Evolutionary conservation across 2,113 vertebrate species (phyloP).

Genomic region (Semicossyphus pulcher): DNA sequence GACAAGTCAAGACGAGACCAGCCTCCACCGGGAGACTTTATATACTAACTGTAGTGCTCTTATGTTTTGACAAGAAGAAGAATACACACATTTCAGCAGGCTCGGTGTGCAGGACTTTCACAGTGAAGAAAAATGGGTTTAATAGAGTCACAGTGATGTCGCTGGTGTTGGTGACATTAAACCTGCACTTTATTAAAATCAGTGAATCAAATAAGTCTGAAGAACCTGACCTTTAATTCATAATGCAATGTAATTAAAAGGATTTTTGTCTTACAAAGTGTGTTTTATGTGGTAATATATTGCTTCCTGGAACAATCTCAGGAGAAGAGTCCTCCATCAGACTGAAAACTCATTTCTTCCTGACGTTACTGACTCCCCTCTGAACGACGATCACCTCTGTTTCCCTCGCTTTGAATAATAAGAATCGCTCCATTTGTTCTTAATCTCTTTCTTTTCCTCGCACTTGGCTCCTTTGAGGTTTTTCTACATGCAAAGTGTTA

Average conservation of each 20-base stretch:
- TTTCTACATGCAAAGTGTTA: background rate
- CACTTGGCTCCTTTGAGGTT: background rate
- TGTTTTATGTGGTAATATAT: conserved; percentile 5
- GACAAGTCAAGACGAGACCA: background rate
- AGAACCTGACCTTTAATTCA: background rate
- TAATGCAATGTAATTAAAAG: conserved; percentile 8
- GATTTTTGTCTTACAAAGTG: background rate
- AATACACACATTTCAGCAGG: background rate
- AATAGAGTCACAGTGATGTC: conserved; percentile 5
- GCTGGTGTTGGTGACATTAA: background rate
- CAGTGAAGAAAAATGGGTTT: conserved; percentile 23
- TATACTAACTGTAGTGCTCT: background rate
- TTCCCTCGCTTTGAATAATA: conserved; percentile 15
- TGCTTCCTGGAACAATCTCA: background rate
- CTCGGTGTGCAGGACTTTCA: background rate
- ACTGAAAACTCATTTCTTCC: conserved; percentile 37
- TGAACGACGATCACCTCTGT: conserved; percentile 12
- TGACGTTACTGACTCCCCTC: conserved; percentile 7
- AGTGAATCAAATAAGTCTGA: conserved; percentile 10
- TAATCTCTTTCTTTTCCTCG: conserved; percentile 1
- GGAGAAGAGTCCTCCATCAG: conserved; percentile 29
- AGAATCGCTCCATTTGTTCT: background rate
- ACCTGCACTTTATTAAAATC: conserved; percentile 25
- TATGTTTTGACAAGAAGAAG: background rate
- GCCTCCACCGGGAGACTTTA: background rate